Evolutionary conservation across 35 echinoderm and acorn worm species (phyloP).

Genomic region (Anneissia japonica): DNA sequence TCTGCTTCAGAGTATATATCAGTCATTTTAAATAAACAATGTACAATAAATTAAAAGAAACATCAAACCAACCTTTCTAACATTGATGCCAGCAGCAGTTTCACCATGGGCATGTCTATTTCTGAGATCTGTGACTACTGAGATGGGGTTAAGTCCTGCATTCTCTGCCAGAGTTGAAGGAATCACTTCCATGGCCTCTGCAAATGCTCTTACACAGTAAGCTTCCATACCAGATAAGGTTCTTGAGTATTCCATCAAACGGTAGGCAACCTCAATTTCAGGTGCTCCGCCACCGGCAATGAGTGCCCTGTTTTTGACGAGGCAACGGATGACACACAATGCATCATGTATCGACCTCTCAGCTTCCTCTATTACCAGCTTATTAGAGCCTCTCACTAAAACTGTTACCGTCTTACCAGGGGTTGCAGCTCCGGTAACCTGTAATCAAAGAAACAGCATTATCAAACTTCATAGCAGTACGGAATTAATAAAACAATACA

Average conservation of each 20-base stretch:
- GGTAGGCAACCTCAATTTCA: slow-evolving; percentile 73
- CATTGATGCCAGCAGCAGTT: slow-evolving; percentile 76
- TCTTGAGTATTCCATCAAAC: slow-evolving; percentile 77
- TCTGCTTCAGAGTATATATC: too few species aligned
- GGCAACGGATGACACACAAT: slow-evolving; percentile 94
- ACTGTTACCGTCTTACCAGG: slow-evolving; percentile 83
- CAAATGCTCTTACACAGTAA: slow-evolving; percentile 89
- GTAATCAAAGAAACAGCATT: background rate
- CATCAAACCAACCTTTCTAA: slow-evolving; percentile 59
- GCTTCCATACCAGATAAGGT: slow-evolving; percentile 76
- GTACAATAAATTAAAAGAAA: too few species aligned
- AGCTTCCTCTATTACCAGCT: slow-evolving; percentile 85
- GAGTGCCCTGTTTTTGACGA: slow-evolving; percentile 86
- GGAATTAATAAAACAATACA: background rate
- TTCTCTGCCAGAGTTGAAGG: slow-evolving; percentile 92
- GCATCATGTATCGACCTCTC: slow-evolving; percentile 96
- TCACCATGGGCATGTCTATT: slow-evolving; percentile 78
- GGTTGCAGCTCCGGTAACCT: slow-evolving; percentile 77
- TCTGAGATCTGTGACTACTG: slow-evolving; percentile 83
- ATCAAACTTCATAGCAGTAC: background rate
- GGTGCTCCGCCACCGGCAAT: slow-evolving; percentile 92
- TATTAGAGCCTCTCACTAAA: slow-evolving; percentile 83
- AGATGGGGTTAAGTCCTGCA: slow-evolving; percentile 85
- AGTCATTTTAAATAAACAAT: too few species aligned
- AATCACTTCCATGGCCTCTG: slow-evolving; percentile 82